Base-by-base conservation (phyloP, 2,888 invertebrate genomes). In the Eurois occulta region DNA sequence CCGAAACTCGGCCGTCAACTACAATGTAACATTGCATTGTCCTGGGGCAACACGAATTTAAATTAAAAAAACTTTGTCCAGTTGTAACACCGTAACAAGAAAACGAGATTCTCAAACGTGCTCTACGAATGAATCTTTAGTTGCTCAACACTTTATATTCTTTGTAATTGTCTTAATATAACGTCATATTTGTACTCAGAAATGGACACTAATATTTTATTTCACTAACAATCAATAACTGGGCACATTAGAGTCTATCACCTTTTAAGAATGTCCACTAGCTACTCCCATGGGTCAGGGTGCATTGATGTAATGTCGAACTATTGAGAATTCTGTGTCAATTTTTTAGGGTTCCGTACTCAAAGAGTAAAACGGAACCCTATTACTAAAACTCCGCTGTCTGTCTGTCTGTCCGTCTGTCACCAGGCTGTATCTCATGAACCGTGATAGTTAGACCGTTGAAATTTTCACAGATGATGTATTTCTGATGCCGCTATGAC, bases 41-140 rank as follows among this genome's bases (percentile, higher is more conserved):
- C 81, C 87, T 73, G 74, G 55, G 55, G 77, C 55, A 73, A 88
- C 88, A 88, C 88, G 83, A 90, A 91, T 91, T 91, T 89, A 91
- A 91, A 92, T 92, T 90, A 91, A 91, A 91, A 91, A 92, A 91
- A 91, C 90, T 91, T 92, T 85, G 73, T 74, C 80, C 73, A 81
- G 83, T 84, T 80, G 62, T 80, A 88, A 68, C 66, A 90, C 80
- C 82, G 89, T 83, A 88, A 89, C 88, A 90, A 90, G 91, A 87
- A 89, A 89, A 86, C 85, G 82, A 85, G 83, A 75, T 88, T 89
- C 77, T 73, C 80, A 84, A 86, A 87, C 81, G 74, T 86, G 83
- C 78, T 86, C 80, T 77, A 83, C 77, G 86, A 82, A 84, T 74
- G 69, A 83, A 85, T 88, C 85, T 90, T 88, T 88, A 83, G 87